Conservation (phyloP, 2,888 invertebrate species). For the Nemapogon koenigi region DNA sequence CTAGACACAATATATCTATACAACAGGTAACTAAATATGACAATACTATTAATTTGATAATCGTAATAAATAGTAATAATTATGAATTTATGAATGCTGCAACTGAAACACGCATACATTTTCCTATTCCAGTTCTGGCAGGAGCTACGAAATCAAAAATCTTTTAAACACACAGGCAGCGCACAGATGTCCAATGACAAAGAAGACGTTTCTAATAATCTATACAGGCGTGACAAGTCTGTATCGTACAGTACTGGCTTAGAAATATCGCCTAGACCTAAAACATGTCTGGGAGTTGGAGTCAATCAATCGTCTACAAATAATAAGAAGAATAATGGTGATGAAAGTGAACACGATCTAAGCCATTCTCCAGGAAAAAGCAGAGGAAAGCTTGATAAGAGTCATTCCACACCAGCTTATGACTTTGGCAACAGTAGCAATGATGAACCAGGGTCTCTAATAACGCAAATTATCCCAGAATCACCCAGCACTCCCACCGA, state of each 20-base stretch:
- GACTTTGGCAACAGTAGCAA: conserved; percentile 56
- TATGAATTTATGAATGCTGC: too few species aligned
- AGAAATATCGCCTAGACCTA: conserved; percentile 72
- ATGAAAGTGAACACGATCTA: conserved; percentile 18
- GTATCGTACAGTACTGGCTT: conserved; percentile 79
- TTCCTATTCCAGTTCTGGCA: conserved; percentile 70
- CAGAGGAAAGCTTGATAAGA: conserved; percentile 72
- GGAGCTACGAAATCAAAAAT: conserved; percentile 68
- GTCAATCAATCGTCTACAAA: conserved; percentile 11
- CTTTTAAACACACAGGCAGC: conserved; percentile 40
- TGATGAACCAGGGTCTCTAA: conserved; percentile 21
- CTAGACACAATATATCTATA: conserved; percentile 68
- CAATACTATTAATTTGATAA: too few species aligned
- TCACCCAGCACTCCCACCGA: conserved; percentile 31
- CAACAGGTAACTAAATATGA: conserved; percentile 68
- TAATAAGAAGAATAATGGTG: conserved; percentile 20
- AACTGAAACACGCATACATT: too few species aligned
- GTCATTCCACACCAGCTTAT: conserved; percentile 83
- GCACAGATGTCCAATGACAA: conserved; percentile 29
- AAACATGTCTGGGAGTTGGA: conserved; percentile 67
- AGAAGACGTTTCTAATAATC: conserved; percentile 55
- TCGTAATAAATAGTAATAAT: too few species aligned
- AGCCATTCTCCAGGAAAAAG: conserved; percentile 6
- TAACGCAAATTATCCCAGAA: conserved; percentile 38
- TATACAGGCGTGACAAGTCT: conserved; percentile 77